Percentiles rank a stretch among this genome's conserved stretches.
Evolutionary conservation across 53 echinoderm and acorn worm genomes (phyloP).

Genomic region (Antedon mediterranea): DNA sequence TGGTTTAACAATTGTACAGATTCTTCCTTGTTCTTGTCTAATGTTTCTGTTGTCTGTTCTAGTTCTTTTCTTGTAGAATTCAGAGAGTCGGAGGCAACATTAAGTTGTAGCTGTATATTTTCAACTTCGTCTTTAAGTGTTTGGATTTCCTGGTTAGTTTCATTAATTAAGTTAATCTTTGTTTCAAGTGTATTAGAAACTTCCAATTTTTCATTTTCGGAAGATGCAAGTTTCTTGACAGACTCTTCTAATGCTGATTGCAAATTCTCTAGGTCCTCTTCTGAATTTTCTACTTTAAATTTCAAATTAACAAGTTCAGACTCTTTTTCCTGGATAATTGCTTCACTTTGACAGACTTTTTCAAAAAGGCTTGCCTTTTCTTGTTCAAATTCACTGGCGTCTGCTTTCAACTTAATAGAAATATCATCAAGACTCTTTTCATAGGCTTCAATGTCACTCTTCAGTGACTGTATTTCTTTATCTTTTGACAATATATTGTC

Average conservation of each 20-base stretch:
- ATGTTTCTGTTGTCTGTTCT: slow-evolving; percentile 8
- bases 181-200: slow-evolving; percentile 15
- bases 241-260: slow-evolving; percentile 6
- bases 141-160: slow-evolving; percentile 9
- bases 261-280: slow-evolving; percentile 9
- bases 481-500: neutral
- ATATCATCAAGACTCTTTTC: slow-evolving; percentile 15
- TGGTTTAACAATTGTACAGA: slow-evolving; percentile 5
- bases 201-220: slow-evolving; percentile 6
- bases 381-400: neutral
- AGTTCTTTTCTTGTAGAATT: neutral
- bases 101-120: slow-evolving; percentile 11
- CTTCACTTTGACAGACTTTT: slow-evolving; percentile 1
- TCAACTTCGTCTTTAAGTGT: slow-evolving; percentile 17
- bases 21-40: slow-evolving; percentile 7
- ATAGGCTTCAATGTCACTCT: slow-evolving; percentile 7
- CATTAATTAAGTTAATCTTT: neutral
- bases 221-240: slow-evolving; percentile 7
- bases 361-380: neutral
- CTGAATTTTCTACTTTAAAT: slow-evolving; percentile 7
- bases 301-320: slow-evolving; percentile 1
- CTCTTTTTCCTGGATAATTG: neutral
- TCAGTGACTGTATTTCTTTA: neutral
- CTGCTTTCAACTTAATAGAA: slow-evolving; percentile 12
- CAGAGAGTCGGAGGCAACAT: slow-evolving; percentile 21